Evolutionary conservation across 1,140 invertebrate genomes (phyloP), one percentile per base, ranked within the genome.

Genomic region (Apis dorsata): DNA sequence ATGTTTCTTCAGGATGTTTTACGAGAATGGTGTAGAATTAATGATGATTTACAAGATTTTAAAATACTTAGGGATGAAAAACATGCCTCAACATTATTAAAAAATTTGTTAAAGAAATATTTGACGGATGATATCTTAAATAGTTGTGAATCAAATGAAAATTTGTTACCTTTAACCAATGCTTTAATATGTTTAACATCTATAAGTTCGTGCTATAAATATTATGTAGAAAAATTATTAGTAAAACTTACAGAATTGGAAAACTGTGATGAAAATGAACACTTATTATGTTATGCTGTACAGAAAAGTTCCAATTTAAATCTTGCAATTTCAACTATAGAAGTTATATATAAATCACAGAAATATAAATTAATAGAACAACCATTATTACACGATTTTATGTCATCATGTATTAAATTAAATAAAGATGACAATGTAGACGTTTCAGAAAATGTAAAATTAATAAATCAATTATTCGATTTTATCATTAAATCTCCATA

Each of bases 381-480:
- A 72, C 91, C 92, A n/a, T 70, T 93, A 21, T 59, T 90, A 7
- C 80, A 91, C 28, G 82, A 81, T 83, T 92, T 93, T 73, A 10
- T 85, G 1, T 57, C 63, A 19, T 84, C 66, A n/a, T 85, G 78
- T 66, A 19, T 69, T 1, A 49, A 85, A 62, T 49, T 80, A 57
- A 84, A 89, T 34, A 74, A 75, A 44, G 72, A 79, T 15, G 68
- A 81, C 73, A 17, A 65, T 65, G 10, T 28, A 2, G 44, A 70
- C 34, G 66, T 85, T 51, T 59, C 12, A 65, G 60, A 85, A 2
- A 71, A 59, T 44, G 13, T 82, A 8, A 34, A 80, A 71, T 78
- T 75, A 9, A 21, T 86, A 19, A 55, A 83, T 62, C 75, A 84
- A 17, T 79, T 93, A 66, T 85, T 93, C 21, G 69, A 86, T 78